Percentiles rank a stretch among this genome's conserved stretches.
These are phyloP conservation scores for Chelonus formosanus DNA, from an alignment of 2,888 invertebrate genomes.

Conservation along the genomic window DNA sequence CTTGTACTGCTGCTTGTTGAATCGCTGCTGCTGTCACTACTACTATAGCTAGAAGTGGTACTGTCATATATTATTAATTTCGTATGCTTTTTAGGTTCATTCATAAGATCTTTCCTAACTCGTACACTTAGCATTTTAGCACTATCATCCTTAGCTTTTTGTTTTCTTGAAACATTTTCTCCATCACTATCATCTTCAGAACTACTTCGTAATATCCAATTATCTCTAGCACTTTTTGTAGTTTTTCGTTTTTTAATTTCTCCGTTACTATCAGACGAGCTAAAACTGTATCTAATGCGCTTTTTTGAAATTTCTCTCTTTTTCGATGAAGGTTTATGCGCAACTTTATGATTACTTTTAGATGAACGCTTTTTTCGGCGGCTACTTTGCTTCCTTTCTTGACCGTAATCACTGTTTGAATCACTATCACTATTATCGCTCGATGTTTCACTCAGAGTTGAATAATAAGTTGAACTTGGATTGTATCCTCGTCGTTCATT, in stretches of 20 bases:
- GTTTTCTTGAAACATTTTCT: slow-evolving; percentile 5
- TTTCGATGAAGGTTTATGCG: slow-evolving; percentile 38
- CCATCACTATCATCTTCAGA: slow-evolving; percentile 18
- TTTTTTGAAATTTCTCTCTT: slow-evolving; percentile 34
- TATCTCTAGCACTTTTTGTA: background rate
- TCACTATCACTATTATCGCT: slow-evolving; percentile 39
- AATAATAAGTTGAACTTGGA: too few relatives aligned
- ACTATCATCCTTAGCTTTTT: slow-evolving; percentile 6
- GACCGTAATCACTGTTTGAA: slow-evolving; percentile 46
- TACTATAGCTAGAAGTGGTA: slow-evolving; percentile 13
- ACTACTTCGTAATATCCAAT: background rate
- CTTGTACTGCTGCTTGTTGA: slow-evolving; percentile 21
- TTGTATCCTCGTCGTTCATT: slow-evolving; percentile 18
- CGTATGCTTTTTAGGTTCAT: background rate
- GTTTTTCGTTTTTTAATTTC: background rate
- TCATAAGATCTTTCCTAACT: slow-evolving; percentile 27
- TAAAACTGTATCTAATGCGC: slow-evolving; percentile 28
- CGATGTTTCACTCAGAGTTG: slow-evolving; percentile 7
- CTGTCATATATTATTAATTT: background rate
- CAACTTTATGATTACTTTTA: slow-evolving; percentile 31
- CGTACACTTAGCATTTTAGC: slow-evolving; percentile 14
- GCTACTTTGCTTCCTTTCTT: slow-evolving; percentile 29
- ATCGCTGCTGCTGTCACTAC: slow-evolving; percentile 13
- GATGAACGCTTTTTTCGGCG: slow-evolving; percentile 38
- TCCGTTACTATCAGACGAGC: slow-evolving; percentile 13